Conservation (phyloP, 2,797 vertebrate species). For the Cynodonichthys magdalenae region DNA sequence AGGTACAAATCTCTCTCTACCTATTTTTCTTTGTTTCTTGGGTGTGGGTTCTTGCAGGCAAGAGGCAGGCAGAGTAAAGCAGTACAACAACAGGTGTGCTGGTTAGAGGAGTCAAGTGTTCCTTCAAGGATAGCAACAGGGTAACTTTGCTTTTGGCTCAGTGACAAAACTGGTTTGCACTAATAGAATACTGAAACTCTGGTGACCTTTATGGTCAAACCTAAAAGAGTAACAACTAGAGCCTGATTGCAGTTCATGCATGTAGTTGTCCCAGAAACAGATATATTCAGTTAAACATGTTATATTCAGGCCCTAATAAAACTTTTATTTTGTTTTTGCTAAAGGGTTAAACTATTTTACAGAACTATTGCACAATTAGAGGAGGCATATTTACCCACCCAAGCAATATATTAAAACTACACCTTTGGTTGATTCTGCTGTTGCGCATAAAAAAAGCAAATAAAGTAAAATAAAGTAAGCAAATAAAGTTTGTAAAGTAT, state of each 20-base stretch:
- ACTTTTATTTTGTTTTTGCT: too few relatives aligned
- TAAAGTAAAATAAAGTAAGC: background rate
- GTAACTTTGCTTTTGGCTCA: slow-evolving; percentile 66
- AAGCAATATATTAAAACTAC: background rate
- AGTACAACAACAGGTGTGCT: slow-evolving; percentile 63
- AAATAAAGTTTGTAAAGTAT: slow-evolving; percentile 23
- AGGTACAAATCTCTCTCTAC: slow-evolving; percentile 64
- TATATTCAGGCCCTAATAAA: too few relatives aligned
- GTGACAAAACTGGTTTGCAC: slow-evolving; percentile 59
- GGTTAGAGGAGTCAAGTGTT: slow-evolving; percentile 54
- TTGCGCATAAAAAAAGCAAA: too few relatives aligned
- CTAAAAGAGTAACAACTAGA: slow-evolving; percentile 9
- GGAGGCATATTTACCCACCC: background rate
- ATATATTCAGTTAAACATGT: too few relatives aligned
- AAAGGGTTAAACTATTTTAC: too few relatives aligned
- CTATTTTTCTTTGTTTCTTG: background rate
- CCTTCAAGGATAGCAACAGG: slow-evolving; percentile 67
- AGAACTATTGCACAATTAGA: background rate
- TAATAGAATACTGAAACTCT: slow-evolving; percentile 45
- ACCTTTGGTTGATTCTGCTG: background rate
- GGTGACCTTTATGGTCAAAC: slow-evolving; percentile 49
- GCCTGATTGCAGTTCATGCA: background rate
- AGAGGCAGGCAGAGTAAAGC: slow-evolving; percentile 27
- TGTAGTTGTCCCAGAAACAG: background rate
- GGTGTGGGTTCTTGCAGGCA: slow-evolving; percentile 13